These are phyloP conservation scores for Camponotus floridanus DNA, from an alignment of 1,140 invertebrate genomes.

Conservation along the genomic window DNA sequence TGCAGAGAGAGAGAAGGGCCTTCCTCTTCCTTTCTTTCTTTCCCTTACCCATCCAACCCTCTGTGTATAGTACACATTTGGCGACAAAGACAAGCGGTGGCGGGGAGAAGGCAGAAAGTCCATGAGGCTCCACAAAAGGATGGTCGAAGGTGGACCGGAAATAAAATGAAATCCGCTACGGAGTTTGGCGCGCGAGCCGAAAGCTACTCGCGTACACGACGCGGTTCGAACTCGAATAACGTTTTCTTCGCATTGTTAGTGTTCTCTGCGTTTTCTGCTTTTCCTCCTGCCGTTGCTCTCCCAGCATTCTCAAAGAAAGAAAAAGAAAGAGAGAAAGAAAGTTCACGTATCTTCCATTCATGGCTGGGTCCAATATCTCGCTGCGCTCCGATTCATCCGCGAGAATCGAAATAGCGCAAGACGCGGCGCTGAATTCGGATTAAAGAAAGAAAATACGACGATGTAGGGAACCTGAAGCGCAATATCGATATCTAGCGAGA, in stretches of 20 bases:
- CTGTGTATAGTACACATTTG: slow-evolving; percentile 63
- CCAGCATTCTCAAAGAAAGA: not conserved
- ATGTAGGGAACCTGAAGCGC: not conserved
- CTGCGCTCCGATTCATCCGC: slow-evolving; percentile 61
- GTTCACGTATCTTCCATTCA: slow-evolving; percentile 66
- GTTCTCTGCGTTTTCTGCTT: slow-evolving; percentile 2
- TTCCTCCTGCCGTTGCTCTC: not conserved
- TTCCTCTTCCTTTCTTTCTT: not conserved
- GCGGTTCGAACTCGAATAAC: slow-evolving; percentile 64
- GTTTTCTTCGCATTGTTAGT: slow-evolving; percentile 69
- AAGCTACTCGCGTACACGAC: slow-evolving; percentile 65
- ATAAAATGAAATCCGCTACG: slow-evolving; percentile 72
- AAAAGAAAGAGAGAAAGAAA: slow-evolving; percentile 12
- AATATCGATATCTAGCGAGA: not conserved
- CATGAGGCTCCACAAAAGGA: slow-evolving; percentile 70
- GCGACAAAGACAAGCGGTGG: slow-evolving; percentile 63
- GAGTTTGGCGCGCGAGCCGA: slow-evolving; percentile 57
- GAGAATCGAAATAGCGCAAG: slow-evolving; percentile 55
- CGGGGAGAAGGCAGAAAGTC: slow-evolving; percentile 59
- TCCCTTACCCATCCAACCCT: slow-evolving; percentile 13
- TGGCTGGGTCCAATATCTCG: slow-evolving; percentile 58
- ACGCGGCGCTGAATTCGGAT: slow-evolving; percentile 55
- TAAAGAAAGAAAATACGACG: slow-evolving; percentile 11
- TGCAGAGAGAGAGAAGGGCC: slow-evolving; percentile 7
- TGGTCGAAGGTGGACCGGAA: slow-evolving; percentile 69